These are phyloP conservation scores for Hydropsyche tenuis DNA, from an alignment of 1,140 invertebrate genomes.

Conservation along the genomic window DNA sequence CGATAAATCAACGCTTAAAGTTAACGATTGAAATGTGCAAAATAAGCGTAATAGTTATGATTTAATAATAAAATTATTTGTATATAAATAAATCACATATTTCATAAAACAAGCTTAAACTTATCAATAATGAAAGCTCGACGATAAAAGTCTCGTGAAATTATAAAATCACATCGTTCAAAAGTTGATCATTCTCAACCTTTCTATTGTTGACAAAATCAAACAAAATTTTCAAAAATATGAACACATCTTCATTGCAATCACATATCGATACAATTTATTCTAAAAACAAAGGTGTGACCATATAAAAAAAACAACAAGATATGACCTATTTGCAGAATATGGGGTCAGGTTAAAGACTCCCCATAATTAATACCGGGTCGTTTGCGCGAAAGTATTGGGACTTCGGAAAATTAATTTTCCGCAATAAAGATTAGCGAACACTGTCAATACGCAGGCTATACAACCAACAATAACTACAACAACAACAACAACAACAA, in stretches of 20 bases:
- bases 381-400: slow-evolving; percentile 27
- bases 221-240: not conserved
- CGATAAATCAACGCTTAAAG: slow-evolving; percentile 2
- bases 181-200: too few relatives aligned
- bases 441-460: not conserved
- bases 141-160: not conserved
- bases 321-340: too few relatives aligned
- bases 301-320: too few relatives aligned
- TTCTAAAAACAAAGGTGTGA: too few relatives aligned
- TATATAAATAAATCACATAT: slow-evolving; percentile 18
- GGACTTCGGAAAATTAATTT: slow-evolving; percentile 27
- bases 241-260: too few relatives aligned
- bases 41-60: slow-evolving; percentile 42
- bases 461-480: too few relatives aligned
- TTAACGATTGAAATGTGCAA: slow-evolving; percentile 32
- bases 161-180: not conserved
- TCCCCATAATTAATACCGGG: slow-evolving; percentile 17
- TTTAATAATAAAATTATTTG: too few relatives aligned
- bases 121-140: not conserved
- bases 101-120: slow-evolving; percentile 14
- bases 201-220: too few relatives aligned
- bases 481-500: too few relatives aligned
- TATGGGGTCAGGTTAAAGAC: not conserved
- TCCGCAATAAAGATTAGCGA: slow-evolving; percentile 37
- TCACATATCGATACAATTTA: too few relatives aligned